Conservation (phyloP, 2,797 vertebrate species). For the Danio jaintianensis region DNA sequence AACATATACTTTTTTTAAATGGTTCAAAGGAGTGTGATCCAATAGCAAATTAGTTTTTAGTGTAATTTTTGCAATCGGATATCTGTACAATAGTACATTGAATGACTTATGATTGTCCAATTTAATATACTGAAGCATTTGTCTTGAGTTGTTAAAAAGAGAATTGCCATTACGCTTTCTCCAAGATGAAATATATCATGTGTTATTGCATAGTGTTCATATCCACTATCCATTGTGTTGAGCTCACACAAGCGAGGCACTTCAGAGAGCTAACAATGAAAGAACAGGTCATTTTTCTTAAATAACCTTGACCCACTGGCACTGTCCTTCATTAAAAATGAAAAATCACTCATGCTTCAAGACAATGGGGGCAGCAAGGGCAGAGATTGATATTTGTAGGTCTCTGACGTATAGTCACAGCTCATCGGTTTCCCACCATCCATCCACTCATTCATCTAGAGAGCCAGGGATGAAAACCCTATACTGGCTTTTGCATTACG, state of each 20-base stretch:
- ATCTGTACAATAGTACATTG: too few relatives aligned
- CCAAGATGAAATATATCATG: neutral
- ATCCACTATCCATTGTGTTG: neutral
- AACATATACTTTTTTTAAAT: too few relatives aligned
- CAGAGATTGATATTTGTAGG: constrained; percentile 70
- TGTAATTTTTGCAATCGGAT: too few relatives aligned
- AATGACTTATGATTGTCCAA: too few relatives aligned
- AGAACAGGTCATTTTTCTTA: constrained; percentile 69
- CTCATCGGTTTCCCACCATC: constrained; percentile 64
- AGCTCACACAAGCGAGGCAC: neutral
- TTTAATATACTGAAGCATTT: too few relatives aligned
- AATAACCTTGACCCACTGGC: constrained; percentile 77
- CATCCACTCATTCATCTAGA: constrained; percentile 62
- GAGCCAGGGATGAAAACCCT: constrained; percentile 48
- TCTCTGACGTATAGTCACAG: constrained; percentile 71
- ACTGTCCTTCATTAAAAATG: constrained; percentile 75
- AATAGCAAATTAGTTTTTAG: too few relatives aligned
- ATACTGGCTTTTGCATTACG: constrained; percentile 48
- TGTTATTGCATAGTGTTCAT: neutral
- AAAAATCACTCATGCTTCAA: constrained; percentile 69
- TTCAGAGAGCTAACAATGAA: constrained; percentile 21
- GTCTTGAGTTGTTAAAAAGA: neutral
- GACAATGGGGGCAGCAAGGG: constrained; percentile 53
- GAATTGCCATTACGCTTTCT: neutral
- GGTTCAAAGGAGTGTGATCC: too few relatives aligned